Evolutionary conservation across 2,113 vertebrate species (phyloP).

Genomic region (Aramus guarauna): DNA sequence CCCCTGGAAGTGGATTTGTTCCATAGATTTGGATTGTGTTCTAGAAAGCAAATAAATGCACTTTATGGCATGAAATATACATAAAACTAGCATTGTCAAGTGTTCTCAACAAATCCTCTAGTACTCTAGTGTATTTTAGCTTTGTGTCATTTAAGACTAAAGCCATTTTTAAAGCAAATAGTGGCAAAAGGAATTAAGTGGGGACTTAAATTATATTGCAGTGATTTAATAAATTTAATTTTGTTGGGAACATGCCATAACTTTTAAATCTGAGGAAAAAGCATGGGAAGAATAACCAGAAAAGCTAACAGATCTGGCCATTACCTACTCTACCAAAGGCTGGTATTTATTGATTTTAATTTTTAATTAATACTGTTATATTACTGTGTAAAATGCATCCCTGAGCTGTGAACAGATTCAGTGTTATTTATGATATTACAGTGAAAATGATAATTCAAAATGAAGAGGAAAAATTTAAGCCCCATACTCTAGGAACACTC

Average conservation of each 20-base stretch:
- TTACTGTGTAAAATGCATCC: not conserved
- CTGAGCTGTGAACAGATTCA: not conserved
- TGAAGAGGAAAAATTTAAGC: not conserved
- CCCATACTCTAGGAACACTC: not conserved
- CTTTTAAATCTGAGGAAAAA: not conserved
- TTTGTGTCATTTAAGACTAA: not conserved
- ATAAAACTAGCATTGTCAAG: not conserved
- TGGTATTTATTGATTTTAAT: not conserved
- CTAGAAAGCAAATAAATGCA: not conserved
- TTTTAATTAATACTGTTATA: not conserved
- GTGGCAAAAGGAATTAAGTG: not conserved
- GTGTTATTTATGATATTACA: not conserved
- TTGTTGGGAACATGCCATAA: not conserved
- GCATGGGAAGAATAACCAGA: not conserved
- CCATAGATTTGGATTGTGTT: not conserved
- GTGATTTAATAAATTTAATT: not conserved
- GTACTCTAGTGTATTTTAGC: not conserved
- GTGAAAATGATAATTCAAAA: not conserved
- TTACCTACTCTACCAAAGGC: not conserved
- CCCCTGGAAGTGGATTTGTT: not conserved
- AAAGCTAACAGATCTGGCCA: not conserved
- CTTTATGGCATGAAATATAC: not conserved
- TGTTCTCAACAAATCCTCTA: not conserved
- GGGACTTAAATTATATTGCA: not conserved
- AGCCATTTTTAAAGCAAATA: not conserved